Evolutionary conservation across 1,140 invertebrate genomes (phyloP), one percentile per base, ranked within the genome.

Genomic region (Aphelenchoides fujianensis): DNA sequence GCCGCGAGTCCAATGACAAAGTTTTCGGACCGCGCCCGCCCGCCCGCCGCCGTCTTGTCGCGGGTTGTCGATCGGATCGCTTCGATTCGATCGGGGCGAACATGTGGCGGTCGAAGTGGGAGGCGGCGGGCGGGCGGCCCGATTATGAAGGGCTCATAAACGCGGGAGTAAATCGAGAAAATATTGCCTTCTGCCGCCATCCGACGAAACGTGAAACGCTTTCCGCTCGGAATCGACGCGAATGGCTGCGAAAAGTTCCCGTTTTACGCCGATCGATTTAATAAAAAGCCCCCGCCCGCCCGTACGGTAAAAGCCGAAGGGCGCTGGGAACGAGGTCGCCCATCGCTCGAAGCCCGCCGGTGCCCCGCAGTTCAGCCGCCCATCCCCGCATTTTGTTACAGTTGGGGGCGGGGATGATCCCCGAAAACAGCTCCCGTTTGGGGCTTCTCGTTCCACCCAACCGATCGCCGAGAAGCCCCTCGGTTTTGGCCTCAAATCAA

Each of bases 301-400:
- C 41, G 23, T 48, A 48, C 41, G 41, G 41, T 48, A 48, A 48
- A 48, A 48, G 23, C 41, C n/a, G n/a, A n/a, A n/a, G 41, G 23
- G 41, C 41, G 41, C 12, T 48, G 41, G 41, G 41, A 48, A 48
- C 12, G 23, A 48, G 41, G 41, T 48, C 41, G 41, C 12, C 23
- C 41, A 23, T 48, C 12, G 23, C 23, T 48, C 41, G 41, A 48
- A 48, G 23, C n/a, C n/a, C n/a, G n/a, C n/a, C n/a, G n/a, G n/a
- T n/a, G n/a, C n/a, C n/a, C n/a, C 23, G 41, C 12, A 48, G 41
- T 48, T 48, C 41, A 48, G 23, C 23, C 41, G 41, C 41, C 41
- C 12, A 48, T n/a, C n/a, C n/a, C n/a, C 41, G 12, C 66, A 41
- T 19, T 79, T 68, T 55, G 41, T 12, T 23, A 48, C 41, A 48